Evolutionary conservation across 1,140 invertebrate species (phyloP).

Genomic region (Bilobella aurantiaca): DNA sequence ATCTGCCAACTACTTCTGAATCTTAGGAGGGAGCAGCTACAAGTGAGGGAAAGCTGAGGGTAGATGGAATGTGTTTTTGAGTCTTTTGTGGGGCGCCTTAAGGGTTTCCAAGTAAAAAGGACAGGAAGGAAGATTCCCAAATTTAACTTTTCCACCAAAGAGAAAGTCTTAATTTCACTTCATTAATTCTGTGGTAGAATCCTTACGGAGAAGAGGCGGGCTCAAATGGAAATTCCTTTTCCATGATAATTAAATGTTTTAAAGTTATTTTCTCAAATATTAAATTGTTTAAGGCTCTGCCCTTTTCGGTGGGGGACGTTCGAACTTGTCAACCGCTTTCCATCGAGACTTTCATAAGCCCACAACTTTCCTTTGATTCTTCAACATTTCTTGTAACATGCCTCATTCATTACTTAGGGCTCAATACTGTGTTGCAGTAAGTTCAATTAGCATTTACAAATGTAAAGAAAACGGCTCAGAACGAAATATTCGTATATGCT

Average conservation of each 20-base stretch:
- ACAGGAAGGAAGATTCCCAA: neutral
- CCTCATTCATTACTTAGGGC: no score
- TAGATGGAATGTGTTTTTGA: neutral
- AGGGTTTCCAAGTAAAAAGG: neutral
- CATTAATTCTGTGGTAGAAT: neutral
- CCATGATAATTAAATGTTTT: neutral
- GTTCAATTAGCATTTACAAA: no score
- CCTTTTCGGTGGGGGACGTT: neutral
- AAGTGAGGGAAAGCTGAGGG: neutral
- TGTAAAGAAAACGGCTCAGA: no score
- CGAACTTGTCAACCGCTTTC: neutral
- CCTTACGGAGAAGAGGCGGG: neutral
- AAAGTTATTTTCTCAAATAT: neutral
- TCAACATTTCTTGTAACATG: no score
- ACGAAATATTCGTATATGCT: no score
- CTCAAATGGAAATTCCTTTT: neutral
- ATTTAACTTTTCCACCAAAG: neutral
- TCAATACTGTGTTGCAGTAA: no score
- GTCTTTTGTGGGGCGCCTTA: neutral
- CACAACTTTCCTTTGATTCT: no score
- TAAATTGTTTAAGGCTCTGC: neutral
- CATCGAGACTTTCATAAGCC: no score
- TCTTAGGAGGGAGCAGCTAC: neutral
- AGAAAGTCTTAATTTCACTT: conserved; percentile 4
- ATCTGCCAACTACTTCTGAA: neutral